phyloP scores from a whole-genome alignment of 2,888 invertebrate species.

The Poecilobothrus nobilitatus region DNA sequence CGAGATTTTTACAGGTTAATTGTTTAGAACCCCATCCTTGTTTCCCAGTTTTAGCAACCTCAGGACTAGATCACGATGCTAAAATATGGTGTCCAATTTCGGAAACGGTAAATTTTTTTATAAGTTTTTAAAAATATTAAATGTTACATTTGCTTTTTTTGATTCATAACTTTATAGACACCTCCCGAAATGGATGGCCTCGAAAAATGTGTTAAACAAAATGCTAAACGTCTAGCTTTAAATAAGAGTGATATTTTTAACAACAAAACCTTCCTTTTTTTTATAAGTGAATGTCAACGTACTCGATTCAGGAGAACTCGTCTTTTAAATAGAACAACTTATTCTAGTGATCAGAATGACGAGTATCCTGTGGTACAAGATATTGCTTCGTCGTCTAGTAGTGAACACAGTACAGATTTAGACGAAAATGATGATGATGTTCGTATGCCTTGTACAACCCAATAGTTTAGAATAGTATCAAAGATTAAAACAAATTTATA shows the following conservation, averaged over 20 bases:
- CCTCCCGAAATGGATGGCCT: slow-evolving; percentile 32
- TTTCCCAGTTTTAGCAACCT: slow-evolving; percentile 76
- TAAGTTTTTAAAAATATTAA: slow-evolving; percentile 15
- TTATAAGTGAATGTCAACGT: slow-evolving; percentile 34
- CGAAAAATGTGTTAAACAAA: slow-evolving; percentile 33
- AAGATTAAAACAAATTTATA: slow-evolving; percentile 14
- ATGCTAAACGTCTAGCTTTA: slow-evolving; percentile 28
- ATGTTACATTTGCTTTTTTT: slow-evolving; percentile 11
- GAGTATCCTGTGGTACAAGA: slow-evolving; percentile 18
- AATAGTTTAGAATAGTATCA: slow-evolving; percentile 24
- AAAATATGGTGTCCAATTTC: slow-evolving; percentile 79
- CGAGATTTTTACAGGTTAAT: slow-evolving; percentile 47
- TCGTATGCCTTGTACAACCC: slow-evolving; percentile 30
- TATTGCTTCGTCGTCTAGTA: slow-evolving; percentile 23
- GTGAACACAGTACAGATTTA: slow-evolving; percentile 17
- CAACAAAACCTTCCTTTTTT: slow-evolving; percentile 34
- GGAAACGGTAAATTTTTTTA: slow-evolving; percentile 26
- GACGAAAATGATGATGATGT: slow-evolving; percentile 22
- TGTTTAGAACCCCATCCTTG: slow-evolving; percentile 85
- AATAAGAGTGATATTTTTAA: slow-evolving; percentile 28
- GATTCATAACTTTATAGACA: slow-evolving; percentile 24
- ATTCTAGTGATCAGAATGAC: slow-evolving; percentile 21
- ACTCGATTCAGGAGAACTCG: slow-evolving; percentile 22
- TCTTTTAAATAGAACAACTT: slow-evolving; percentile 12
- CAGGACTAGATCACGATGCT: slow-evolving; percentile 81